Base-by-base conservation (phyloP, 2,888 invertebrate genomes). In the Acanthosoma haemorrhoidale region DNA sequence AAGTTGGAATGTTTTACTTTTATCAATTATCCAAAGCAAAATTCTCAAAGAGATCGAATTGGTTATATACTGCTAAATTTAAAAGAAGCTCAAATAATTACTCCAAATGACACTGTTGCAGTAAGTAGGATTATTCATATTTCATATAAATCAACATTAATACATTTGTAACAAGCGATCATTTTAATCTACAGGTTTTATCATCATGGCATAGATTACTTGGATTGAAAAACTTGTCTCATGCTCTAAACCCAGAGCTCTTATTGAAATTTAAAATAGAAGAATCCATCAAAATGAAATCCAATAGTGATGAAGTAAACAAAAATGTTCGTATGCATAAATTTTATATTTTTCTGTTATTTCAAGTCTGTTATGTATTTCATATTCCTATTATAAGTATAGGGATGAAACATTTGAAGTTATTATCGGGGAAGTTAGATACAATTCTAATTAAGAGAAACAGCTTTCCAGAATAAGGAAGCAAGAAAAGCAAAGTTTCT, bases 31-130 rank as follows among this genome's bases (percentile, higher is more conserved):
- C 21, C 18, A 21, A 36, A 36, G 8, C 32, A 36, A 18, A 39
- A 38, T 39, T 83, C 83, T 0, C 79, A 81, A n/a, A 84, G 83
- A 72, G 87, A 87, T 73, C 84, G 85, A 76, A 82, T 91, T 59
- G 92, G 91, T 2, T 88, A 88, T 72, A 78, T 88, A 51, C 78
- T 91, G 9, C 77, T 91, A 8, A 89, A 88, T 64, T 79, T 91
- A 18, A 83, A 90, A 5, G 85, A 87, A 58, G 87, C 91, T 1
- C 88, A 88, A 75, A 85, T 89, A 11, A 16, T 31, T 16, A 32
- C 59, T 34, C n/a, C 21, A 6, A 11, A 31, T 32, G 32, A 59
- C 9, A 9, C 11, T 11, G 32, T 31, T 29, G 11, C 31, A 59
- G 59, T 59, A 32, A 34, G 59, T 34, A 11, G 5, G 2, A 5